Base-by-base conservation (phyloP, 1,140 invertebrate genomes). In the Drosophila mojavensis region DNA sequence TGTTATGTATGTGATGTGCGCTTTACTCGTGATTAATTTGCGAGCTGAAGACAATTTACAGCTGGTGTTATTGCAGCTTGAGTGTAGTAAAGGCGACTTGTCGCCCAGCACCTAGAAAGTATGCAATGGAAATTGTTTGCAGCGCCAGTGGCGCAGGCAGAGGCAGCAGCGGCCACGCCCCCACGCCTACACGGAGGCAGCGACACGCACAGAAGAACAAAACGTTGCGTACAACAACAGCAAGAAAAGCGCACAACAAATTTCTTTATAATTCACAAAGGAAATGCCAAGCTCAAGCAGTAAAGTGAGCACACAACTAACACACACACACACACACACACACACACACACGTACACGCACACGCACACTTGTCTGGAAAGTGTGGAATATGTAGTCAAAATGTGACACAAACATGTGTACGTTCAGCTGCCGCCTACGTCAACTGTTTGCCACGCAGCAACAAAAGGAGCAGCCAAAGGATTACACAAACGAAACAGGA, bases 211-310 rank as follows among this genome's bases (percentile, higher is more conserved):
- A 7, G 7, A 47, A 43, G 50, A 80, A 78, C 73, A 77, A 64
- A 53, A 66, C 43, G 67, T 41, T 75, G 60, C 67, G 59, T 70
- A 61, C 45, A 78, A 60, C 62, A 66, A 63, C 28, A 76, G 51
- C 39, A 71, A 55, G 33, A 59, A 20, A 33, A 62, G 68, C 41
- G 33, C 47, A 59, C 55, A 77, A 79, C 83, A 86, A 86, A 86
- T 86, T 88, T 86, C 82, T 86, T 86, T 88, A 88, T 86, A 86
- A 86, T 86, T 88, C 86, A 88, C 82, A 86, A 86, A 86, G 82
- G 79, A 88, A 86, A 83, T 83, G 79, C 82, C 82, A 68, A 70
- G 76, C 82, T 70, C 71, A 77, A 75, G 79, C 60, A 71, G 67
- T 70, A 70, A 75, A 75, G 67, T 68, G 70, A 60, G 68, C 64